Conservation (phyloP, 2,797 vertebrate genomes). For the Margarornis squamiger region DNA sequence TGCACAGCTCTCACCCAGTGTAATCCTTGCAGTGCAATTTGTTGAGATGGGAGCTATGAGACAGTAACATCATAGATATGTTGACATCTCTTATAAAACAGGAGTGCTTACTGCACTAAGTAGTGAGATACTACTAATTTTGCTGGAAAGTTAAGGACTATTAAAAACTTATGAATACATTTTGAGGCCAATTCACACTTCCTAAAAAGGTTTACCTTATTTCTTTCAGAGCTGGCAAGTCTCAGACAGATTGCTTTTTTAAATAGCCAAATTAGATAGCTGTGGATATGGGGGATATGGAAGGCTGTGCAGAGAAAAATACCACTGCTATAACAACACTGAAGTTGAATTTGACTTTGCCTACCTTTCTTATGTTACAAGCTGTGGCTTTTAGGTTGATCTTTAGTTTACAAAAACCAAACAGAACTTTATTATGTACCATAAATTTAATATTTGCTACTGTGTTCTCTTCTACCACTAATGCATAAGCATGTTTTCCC, state of each 20-base stretch:
- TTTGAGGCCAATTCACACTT: constrained; percentile 46
- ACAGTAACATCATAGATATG: background rate
- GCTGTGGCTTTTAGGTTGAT: background rate
- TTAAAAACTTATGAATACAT: background rate
- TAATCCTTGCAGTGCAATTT: background rate
- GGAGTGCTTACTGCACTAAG: background rate
- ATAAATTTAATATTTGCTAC: background rate
- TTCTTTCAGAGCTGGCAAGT: constrained; percentile 30
- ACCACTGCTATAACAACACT: background rate
- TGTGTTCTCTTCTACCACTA: background rate
- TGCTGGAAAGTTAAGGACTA: background rate
- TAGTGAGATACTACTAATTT: background rate
- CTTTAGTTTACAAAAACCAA: background rate
- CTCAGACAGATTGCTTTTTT: constrained; percentile 39
- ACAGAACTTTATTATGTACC: background rate
- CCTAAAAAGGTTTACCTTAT: constrained; percentile 42
- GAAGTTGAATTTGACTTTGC: background rate
- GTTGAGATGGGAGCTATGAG: background rate
- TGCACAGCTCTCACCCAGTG: background rate
- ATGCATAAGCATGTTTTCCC: background rate
- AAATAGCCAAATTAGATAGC: constrained; percentile 43
- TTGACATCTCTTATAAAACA: background rate
- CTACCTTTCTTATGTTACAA: background rate
- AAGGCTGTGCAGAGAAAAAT: background rate
- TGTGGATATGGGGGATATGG: background rate